A percentile compares a stretch with the other conserved stretches of the same genome.
Conservation (phyloP, 2,797 vertebrate species). For the Salmo trutta region DNA sequence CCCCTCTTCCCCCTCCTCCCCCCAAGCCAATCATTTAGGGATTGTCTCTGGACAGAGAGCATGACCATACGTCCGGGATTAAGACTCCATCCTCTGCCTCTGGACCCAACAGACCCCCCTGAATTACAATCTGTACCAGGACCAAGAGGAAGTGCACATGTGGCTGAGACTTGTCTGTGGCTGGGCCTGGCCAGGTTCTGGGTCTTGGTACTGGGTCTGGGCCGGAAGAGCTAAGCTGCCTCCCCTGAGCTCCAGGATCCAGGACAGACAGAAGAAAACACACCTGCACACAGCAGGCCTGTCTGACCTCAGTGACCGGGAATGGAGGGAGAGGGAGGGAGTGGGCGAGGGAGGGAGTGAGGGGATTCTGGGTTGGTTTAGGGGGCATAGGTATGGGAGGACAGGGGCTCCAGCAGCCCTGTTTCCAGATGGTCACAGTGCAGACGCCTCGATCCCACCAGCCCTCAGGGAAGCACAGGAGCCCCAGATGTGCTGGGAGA, state of each 20-base stretch:
- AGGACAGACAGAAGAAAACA: slow-evolving; percentile 34
- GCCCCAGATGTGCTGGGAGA: slow-evolving; percentile 7
- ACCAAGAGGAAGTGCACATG: slow-evolving; percentile 32
- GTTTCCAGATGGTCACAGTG: slow-evolving; percentile 22
- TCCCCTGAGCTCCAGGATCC: background rate
- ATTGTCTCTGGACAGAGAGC: slow-evolving; percentile 56
- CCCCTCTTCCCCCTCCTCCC: slow-evolving; percentile 31
- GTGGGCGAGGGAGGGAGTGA: slow-evolving; percentile 1
- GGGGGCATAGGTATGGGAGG: slow-evolving; percentile 24
- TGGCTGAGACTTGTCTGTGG: slow-evolving; percentile 10
- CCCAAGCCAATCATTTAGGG: slow-evolving; percentile 53
- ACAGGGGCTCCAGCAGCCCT: background rate
- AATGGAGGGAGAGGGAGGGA: slow-evolving; percentile 41
- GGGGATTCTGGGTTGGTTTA: slow-evolving; percentile 23
- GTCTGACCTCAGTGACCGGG: slow-evolving; percentile 74
- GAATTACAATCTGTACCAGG: slow-evolving; percentile 21
- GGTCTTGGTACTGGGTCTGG: background rate
- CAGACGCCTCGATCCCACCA: slow-evolving; percentile 31
- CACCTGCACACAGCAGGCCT: slow-evolving; percentile 80
- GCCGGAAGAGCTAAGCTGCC: background rate
- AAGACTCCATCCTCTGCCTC: slow-evolving; percentile 51
- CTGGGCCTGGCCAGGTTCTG: background rate
- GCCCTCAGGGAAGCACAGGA: background rate
- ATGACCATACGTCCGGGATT: slow-evolving; percentile 56
- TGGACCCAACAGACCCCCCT: slow-evolving; percentile 50